Percentiles rank a stretch among this genome's conserved stretches.
Conservation (phyloP, 2,113 vertebrate species). For the Myrmophylax atrothorax region DNA sequence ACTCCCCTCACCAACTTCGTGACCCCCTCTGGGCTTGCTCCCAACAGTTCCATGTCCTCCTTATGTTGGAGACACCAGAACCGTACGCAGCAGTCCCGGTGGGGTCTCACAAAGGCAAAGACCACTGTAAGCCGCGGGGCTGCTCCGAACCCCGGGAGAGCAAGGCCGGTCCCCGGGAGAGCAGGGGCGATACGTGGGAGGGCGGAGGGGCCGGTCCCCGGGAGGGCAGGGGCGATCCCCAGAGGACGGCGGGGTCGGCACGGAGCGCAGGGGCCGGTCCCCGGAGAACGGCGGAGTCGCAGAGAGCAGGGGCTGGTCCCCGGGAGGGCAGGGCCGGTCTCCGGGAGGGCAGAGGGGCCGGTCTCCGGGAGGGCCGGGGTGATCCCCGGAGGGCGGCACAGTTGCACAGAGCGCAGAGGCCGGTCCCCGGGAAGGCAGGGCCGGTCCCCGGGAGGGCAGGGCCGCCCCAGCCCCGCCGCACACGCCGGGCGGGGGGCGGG, state of each 20-base stretch:
- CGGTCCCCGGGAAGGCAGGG: background rate
- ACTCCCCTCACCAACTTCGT: background rate
- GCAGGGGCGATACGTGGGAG: too few relatives aligned
- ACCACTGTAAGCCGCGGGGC: background rate
- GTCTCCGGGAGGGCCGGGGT: too few relatives aligned
- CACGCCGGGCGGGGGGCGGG: constrained; percentile 25
- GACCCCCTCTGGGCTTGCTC: background rate
- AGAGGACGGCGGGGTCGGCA: background rate
- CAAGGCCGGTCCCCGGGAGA: background rate
- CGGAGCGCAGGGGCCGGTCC: background rate
- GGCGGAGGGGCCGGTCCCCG: background rate
- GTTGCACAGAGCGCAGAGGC: background rate
- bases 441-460: background rate
- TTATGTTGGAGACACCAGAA: background rate
- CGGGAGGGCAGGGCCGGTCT: too few relatives aligned
- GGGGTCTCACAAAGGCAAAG: background rate
- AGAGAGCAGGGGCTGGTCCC: background rate
- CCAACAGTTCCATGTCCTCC: background rate
- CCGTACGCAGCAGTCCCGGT: too few relatives aligned
- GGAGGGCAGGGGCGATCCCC: background rate
- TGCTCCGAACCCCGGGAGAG: background rate
- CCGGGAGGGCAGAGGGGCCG: background rate
- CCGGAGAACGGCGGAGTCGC: too few relatives aligned
- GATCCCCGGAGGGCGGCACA: too few relatives aligned
- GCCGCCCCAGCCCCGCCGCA: background rate